Evolutionary conservation across 2,888 invertebrate species (phyloP), one percentile per base, ranked within the genome.

Genomic region (Hydrotaea diabolus): DNA sequence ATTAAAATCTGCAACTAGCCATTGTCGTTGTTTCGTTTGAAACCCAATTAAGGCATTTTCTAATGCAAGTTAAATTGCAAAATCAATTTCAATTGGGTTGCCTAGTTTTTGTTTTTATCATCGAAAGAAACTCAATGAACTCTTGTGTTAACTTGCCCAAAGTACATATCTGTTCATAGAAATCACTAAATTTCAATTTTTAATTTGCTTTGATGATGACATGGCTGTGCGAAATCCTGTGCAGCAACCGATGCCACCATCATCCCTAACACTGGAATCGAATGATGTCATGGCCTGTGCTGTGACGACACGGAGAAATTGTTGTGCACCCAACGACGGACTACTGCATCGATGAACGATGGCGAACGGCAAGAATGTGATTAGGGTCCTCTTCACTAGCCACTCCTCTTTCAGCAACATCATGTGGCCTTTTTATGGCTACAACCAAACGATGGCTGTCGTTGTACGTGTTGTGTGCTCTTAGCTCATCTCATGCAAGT

Each of bases 201-300:
- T 59, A 59, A 59, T 59, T 59, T 59, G 23, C 59, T 59, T 59
- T 59, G 59, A 59, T 13, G 59, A 31, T 31, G 31, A 31, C 31
- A 31, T 31, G 31, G 15, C 59, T 1, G 49, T 13, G n/a, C 49
- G 2, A 49, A 8, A n/a, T 1, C 49, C 49, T 13, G 39, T 8
- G 13, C 39, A 9, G 8, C 49, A 49, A 5, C 9, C 55, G 53
- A 17, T 17, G 17, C 7, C 19, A 53, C 15, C 57, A 57, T 5
- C 23, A 57, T 19, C 53, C 53, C 57, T 19, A 11, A 53, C 23
- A 21, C 57, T 19, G 15, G 26, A n/a, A n/a, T n/a, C n/a, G 26
- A 26, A 13, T 59, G 23, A 59, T 59, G 26, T 23, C 15, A 59
- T 26, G 26, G 26, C 11, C 23, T 3, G 23, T 59, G 26, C 26